Percentiles rank a stretch among this genome's conserved stretches.
phyloP scores from a whole-genome alignment of 2,113 vertebrate genomes.

The Passer montanus region DNA sequence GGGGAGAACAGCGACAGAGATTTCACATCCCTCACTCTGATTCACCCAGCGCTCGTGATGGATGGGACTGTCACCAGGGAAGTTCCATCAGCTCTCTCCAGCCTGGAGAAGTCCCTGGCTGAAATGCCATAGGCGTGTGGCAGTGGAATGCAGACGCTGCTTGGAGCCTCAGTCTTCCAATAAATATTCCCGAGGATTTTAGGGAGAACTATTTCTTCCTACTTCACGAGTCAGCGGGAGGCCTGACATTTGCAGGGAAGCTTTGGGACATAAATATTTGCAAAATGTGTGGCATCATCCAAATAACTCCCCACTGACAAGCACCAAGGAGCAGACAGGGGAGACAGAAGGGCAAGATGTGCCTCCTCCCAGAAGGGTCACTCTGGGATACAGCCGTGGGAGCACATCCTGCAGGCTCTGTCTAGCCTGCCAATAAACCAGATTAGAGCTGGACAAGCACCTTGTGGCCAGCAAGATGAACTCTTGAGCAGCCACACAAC shows the following conservation, averaged over 20 bases:
- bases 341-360: background rate
- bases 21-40: background rate
- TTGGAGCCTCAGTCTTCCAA: background rate
- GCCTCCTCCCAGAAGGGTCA: background rate
- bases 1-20: background rate
- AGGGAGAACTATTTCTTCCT: background rate
- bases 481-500: background rate
- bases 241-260: background rate
- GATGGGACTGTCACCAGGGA: background rate
- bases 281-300: background rate
- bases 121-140: background rate
- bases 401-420: background rate
- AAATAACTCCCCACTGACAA: background rate
- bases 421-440: background rate
- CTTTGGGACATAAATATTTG: background rate
- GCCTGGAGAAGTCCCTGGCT: background rate
- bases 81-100: background rate
- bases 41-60: background rate
- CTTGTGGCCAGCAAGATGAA: background rate
- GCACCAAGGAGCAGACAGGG: fast-evolving
- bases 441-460: background rate
- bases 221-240: background rate
- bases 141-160: background rate
- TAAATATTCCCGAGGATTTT: background rate
- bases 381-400: background rate